Evolutionary conservation across 1,140 invertebrate species (phyloP).

Genomic region (Drosophila simulans): DNA sequence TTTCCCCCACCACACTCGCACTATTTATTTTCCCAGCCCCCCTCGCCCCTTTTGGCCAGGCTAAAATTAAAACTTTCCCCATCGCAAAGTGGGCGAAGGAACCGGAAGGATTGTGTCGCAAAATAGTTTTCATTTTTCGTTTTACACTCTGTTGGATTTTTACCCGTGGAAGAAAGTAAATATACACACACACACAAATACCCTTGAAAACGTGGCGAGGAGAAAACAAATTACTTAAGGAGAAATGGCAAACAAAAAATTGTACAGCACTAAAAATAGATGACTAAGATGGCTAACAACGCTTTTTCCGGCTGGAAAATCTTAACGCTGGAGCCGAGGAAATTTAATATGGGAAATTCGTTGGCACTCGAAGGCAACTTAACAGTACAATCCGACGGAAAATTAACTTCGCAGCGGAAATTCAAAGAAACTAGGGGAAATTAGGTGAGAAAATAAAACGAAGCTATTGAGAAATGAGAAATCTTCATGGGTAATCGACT

Average conservation of each 20-base stretch:
- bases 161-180: background rate
- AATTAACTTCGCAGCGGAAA: conserved; percentile 29
- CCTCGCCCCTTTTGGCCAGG: background rate
- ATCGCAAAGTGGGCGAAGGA: conserved; percentile 1
- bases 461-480: conserved; percentile 4
- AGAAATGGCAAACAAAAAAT: conserved; percentile 7
- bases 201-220: conserved; percentile 3
- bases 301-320: background rate
- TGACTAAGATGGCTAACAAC: conserved; percentile 9
- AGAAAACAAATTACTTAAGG: conserved; percentile 31
- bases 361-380: conserved; percentile 21
- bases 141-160: conserved; percentile 21
- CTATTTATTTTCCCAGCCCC: conserved; percentile 14
- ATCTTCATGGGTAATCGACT: too few relatives aligned
- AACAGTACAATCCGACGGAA: conserved; percentile 17
- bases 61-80: conserved; percentile 49
- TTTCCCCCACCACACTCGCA: conserved; percentile 28
- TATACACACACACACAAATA: background rate
- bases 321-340: background rate
- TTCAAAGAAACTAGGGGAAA: conserved; percentile 18
- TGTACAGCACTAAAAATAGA: conserved; percentile 21
- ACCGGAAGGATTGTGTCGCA: conserved; percentile 39
- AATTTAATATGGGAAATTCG: conserved; percentile 33
- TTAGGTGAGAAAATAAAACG: conserved; percentile 16
- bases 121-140: conserved; percentile 41